A percentile compares a stretch with the other conserved stretches of the same genome.
These are phyloP conservation scores for Lagria hirta DNA, from an alignment of 2,888 invertebrate species.

Conservation along the genomic window DNA sequence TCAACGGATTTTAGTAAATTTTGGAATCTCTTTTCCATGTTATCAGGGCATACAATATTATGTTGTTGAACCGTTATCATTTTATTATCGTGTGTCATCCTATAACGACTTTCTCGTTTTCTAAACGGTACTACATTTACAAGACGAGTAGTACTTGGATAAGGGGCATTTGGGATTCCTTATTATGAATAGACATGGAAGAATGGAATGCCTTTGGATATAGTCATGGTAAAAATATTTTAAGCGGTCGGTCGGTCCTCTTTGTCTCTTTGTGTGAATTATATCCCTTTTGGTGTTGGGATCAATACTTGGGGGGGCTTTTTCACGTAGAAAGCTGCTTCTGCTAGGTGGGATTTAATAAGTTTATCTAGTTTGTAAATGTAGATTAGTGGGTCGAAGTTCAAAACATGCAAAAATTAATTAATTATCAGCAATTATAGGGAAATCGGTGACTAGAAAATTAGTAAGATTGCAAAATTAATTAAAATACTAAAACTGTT, in stretches of 20 bases:
- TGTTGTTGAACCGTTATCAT: too few relatives aligned
- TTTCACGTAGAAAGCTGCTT: slow-evolving; percentile 16
- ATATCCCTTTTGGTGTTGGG: slow-evolving; percentile 6
- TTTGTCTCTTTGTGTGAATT: too few relatives aligned
- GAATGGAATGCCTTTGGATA: slow-evolving; percentile 9
- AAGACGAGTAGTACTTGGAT: slow-evolving; percentile 15
- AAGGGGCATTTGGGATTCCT: slow-evolving; percentile 17
- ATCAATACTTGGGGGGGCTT: slow-evolving; percentile 1
- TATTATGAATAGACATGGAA: slow-evolving; percentile 16
- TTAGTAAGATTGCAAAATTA: too few relatives aligned
- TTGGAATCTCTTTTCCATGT: too few relatives aligned
- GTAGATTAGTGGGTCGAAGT: slow-evolving; percentile 20
- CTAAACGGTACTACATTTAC: slow-evolving; percentile 11
- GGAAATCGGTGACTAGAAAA: too few relatives aligned
- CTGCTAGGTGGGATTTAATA: too few relatives aligned
- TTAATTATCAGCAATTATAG: too few relatives aligned
- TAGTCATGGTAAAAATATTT: slow-evolving; percentile 8
- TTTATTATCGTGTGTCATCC: slow-evolving; percentile 6
- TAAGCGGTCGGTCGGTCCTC: too few relatives aligned
- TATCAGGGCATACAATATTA: too few relatives aligned
- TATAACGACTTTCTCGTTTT: neutral
- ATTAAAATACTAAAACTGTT: too few relatives aligned
- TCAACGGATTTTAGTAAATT: too few relatives aligned
- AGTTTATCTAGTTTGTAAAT: slow-evolving; percentile 11
- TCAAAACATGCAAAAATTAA: slow-evolving; percentile 12